Conservation (phyloP, 1,140 invertebrate species). For the Meloidogyne hapla region DNA sequence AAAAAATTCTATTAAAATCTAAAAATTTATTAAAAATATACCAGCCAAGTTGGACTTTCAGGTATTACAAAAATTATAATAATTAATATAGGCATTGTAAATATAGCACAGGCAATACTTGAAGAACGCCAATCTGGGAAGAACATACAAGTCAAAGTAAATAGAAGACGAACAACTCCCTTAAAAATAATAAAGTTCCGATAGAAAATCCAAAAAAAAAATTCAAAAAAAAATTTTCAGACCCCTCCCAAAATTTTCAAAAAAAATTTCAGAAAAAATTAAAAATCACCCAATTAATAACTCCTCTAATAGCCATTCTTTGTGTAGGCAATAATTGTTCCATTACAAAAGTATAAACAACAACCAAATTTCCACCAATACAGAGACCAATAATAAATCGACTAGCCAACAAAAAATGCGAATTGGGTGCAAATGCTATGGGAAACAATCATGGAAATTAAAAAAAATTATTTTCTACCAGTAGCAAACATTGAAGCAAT, state of each 20-base stretch:
- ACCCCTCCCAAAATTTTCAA: no score
- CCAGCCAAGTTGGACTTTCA: constrained; percentile 61
- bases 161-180: constrained; percentile 55
- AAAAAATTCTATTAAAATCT: no score
- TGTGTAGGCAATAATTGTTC: constrained; percentile 31
- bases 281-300: background rate
- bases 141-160: constrained; percentile 58
- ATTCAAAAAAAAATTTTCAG: background rate
- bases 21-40: constrained; percentile 14
- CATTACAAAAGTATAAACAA: constrained; percentile 40
- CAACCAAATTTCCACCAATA: constrained; percentile 56
- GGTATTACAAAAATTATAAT: constrained; percentile 60
- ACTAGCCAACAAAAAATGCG: constrained; percentile 51
- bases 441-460: constrained; percentile 16
- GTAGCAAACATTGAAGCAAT: constrained; percentile 29
- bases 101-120: constrained; percentile 56
- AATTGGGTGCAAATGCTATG: constrained; percentile 39
- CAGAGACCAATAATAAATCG: constrained; percentile 37
- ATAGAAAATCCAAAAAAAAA: no score
- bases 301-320: constrained; percentile 42
- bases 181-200: constrained; percentile 31
- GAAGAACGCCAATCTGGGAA: constrained; percentile 60
- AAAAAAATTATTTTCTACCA: background rate
- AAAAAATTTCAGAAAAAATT: no score
- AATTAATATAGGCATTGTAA: constrained; percentile 51